Percentiles rank a stretch among this genome's conserved stretches.
Conservation (phyloP, 2,888 invertebrate species). For the Rhyacophila evoluta region DNA sequence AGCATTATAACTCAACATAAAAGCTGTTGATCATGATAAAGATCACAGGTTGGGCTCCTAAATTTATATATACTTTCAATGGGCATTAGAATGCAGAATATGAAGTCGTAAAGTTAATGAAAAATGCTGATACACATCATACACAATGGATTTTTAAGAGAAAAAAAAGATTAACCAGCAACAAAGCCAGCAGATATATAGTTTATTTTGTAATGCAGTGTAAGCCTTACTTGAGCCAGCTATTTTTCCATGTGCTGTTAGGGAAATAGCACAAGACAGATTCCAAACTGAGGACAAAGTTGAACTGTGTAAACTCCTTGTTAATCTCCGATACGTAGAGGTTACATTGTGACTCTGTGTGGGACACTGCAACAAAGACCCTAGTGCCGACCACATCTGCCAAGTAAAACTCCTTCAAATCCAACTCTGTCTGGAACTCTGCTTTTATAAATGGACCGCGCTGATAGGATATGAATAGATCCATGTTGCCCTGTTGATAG, state of each 20-base stretch:
- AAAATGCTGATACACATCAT: no score
- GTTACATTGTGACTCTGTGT: conserved; percentile 78
- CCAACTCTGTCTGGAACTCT: conserved; percentile 79
- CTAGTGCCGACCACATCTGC: conserved; percentile 86
- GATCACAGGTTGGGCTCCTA: no score
- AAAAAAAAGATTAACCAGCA: no score
- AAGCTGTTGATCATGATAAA: no score
- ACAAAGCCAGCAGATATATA: no score
- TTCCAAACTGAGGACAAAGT: conserved; percentile 83
- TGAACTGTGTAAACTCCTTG: conserved; percentile 73
- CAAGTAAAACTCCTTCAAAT: conserved; percentile 79
- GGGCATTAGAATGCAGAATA: no score
- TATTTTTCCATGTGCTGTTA: conserved; percentile 82
- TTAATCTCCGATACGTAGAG: conserved; percentile 84
- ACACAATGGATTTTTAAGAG: no score
- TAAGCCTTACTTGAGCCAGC: conserved; percentile 82
- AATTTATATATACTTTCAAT: no score
- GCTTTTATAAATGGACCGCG: conserved; percentile 78
- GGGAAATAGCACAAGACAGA: conserved; percentile 88
- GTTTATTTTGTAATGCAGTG: no score
- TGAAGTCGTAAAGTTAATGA: no score
- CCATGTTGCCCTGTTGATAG: conserved; percentile 69
- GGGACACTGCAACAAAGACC: conserved; percentile 85
- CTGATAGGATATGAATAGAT: conserved; percentile 83
- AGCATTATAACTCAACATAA: no score